Evolutionary conservation across 1,140 invertebrate species (phyloP), one percentile per base, ranked within the genome.

Genomic region (Macrosteles quadrilineatus): DNA sequence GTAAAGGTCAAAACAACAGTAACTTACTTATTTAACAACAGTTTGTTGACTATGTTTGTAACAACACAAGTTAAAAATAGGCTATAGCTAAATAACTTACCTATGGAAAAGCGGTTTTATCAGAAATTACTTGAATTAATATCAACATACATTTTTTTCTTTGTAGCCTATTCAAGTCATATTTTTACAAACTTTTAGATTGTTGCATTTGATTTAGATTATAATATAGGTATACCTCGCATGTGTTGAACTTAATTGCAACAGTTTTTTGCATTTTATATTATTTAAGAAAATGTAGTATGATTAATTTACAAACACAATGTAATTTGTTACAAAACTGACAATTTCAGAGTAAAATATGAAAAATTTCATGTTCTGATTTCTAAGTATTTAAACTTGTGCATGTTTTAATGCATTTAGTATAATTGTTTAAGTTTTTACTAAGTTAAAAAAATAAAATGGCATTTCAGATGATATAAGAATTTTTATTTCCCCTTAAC

Each of bases 341-440:
- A 14, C 4, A 14, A 14, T 53, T 53, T 19, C 6, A 53, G 6
- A 14, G 21, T 6, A 19, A 53, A 53, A 53, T 6, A 53, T 27
- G 12, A 25, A 21, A 23, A 19, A 50, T 19, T 9, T 19, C 4
- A 23, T 50, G 17, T 50, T 50, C 17, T 50, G 17, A 23, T 11
- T 29, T 59, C 14, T 21, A 27, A 14, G 9, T 27, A 27, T 59
- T 53, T 11, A 11, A 53, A 27, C 23, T 59, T 27, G 25, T 59
- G 55, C 55, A 59, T 59, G 55, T 59, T 59, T 59, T 59, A 59
- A 59, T 59, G 55, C 55, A 59, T 59, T 27, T 30, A 14, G 27
- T n/a, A 59, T 27, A 21, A 59, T 59, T 25, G 21, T 25, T 59
- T 59, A 27, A 59, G 55, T 59, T 59, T 27, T 14, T 59, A 59